Percentiles rank a stretch among this genome's conserved stretches.
Conservation (phyloP, 37 sponge, comb jelly and placozoan genomes). For the Crambe crambe region DNA sequence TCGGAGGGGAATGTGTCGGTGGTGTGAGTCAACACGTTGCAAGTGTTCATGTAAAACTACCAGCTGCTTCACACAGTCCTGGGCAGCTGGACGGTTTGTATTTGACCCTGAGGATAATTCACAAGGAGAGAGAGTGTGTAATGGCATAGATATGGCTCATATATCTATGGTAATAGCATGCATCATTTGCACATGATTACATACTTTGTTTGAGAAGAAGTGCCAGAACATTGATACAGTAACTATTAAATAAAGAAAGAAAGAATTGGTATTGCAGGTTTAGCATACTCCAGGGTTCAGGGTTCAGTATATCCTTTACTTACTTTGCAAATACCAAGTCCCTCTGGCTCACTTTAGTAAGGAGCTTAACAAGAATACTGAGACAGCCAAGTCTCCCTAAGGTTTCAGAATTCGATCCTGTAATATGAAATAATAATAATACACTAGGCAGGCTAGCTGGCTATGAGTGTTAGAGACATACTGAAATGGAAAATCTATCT, state of each 20-base stretch:
- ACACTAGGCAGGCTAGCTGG: no score
- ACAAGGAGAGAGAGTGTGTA: neutral
- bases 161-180: neutral
- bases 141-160: no score
- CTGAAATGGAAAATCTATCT: neutral
- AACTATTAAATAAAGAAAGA: conserved; percentile 8
- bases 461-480: no score
- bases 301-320: neutral
- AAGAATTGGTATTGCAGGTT: neutral
- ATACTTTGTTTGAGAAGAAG: conserved; percentile 49
- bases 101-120: neutral
- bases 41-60: conserved; percentile 21
- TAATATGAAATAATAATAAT: neutral
- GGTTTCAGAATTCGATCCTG: neutral
- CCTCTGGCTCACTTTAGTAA: neutral
- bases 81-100: neutral
- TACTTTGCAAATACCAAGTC: conserved; percentile 31
- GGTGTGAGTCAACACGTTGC: conserved; percentile 16
- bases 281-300: neutral
- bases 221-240: conserved; percentile 26
- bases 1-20: conserved; percentile 23
- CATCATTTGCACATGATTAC: neutral
- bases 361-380: conserved; percentile 18
- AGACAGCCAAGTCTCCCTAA: conserved; percentile 26
- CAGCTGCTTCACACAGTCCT: conserved; percentile 29